Evolutionary conservation across 2,797 vertebrate species (phyloP).

Genomic region (Cossypha dichroa): DNA sequence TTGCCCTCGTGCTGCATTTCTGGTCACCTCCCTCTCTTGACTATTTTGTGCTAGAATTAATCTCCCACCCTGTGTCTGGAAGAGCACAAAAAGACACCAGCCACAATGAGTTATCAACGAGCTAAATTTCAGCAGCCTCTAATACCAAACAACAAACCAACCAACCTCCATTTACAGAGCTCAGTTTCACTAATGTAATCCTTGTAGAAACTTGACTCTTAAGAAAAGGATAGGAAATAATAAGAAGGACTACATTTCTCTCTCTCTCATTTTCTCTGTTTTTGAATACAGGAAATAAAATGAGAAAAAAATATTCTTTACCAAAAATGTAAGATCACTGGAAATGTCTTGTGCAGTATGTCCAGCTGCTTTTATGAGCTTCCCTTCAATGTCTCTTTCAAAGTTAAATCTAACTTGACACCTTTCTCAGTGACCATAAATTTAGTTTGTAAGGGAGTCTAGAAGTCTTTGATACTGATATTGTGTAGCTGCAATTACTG

Average conservation of each 20-base stretch:
- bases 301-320: neutral
- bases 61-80: neutral
- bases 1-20: neutral
- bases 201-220: neutral
- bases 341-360: neutral
- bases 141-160: neutral
- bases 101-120: neutral
- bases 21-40: neutral
- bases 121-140: neutral
- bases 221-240: neutral
- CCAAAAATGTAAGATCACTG: neutral
- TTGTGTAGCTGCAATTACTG: slow-evolving; percentile 25
- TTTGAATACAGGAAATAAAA: neutral
- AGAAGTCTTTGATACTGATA: slow-evolving; percentile 41
- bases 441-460: neutral
- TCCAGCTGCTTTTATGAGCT: neutral
- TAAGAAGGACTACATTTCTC: neutral
- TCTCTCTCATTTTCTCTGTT: neutral
- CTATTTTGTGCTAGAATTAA: neutral
- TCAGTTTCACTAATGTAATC: neutral
- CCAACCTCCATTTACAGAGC: neutral
- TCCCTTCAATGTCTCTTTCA: neutral
- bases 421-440: slow-evolving; percentile 23
- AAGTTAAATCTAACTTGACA: slow-evolving; percentile 23
- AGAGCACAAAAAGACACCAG: neutral